Percentiles rank a stretch among this genome's conserved stretches.
Evolutionary conservation across 1,140 invertebrate species (phyloP).

Genomic region (Pseudomyrmex pallidus): DNA sequence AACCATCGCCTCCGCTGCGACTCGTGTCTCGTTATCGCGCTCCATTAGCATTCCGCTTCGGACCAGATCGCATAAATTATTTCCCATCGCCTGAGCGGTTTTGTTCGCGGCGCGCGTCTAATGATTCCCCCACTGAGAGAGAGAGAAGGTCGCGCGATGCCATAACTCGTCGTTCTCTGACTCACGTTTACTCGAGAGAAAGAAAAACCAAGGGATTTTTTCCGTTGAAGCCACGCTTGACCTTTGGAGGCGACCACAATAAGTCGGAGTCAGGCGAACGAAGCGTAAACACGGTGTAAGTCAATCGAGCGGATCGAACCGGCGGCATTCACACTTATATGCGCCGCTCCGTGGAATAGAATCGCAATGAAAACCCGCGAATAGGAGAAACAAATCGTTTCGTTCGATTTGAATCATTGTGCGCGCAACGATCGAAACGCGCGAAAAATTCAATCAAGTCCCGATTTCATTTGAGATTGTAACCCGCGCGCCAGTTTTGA

Average conservation of each 20-base stretch:
- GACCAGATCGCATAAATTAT: constrained; percentile 55
- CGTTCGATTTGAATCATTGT: neutral
- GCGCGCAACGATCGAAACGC: constrained; percentile 6
- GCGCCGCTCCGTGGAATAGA: neutral
- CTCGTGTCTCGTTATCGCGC: constrained; percentile 48
- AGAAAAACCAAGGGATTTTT: constrained; percentile 29
- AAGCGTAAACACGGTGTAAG: constrained; percentile 42
- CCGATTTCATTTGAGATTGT: constrained; percentile 30
- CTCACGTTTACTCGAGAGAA: constrained; percentile 10
- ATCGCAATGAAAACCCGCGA: constrained; percentile 22
- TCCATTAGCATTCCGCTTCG: constrained; percentile 15
- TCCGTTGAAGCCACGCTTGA: neutral
- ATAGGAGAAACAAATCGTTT: constrained; percentile 12
- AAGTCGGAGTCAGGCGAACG: constrained; percentile 16
- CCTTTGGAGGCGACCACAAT: constrained; percentile 38
- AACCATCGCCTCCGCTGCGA: constrained; percentile 34
- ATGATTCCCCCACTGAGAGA: neutral
- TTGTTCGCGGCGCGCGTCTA: constrained; percentile 15
- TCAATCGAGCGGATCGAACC: constrained; percentile 36
- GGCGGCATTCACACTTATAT: constrained; percentile 6
- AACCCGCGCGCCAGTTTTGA: constrained; percentile 10
- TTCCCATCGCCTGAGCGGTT: neutral
- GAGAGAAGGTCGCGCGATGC: constrained; percentile 9
- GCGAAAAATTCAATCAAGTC: constrained; percentile 5
- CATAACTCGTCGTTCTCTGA: neutral